phyloP scores from a whole-genome alignment of 2,888 invertebrate species.

The Apamea sordens region DNA sequence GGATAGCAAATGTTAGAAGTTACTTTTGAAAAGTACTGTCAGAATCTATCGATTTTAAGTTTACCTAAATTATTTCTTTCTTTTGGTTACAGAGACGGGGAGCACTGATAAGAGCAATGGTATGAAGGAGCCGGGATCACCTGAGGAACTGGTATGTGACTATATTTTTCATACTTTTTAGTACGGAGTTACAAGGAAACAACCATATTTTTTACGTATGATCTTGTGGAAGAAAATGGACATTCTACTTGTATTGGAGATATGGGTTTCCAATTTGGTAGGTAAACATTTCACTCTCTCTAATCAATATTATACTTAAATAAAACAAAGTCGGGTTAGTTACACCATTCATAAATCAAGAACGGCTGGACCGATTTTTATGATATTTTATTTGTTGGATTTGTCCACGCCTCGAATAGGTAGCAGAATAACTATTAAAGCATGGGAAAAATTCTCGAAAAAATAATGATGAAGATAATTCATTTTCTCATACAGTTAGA shows the following conservation, averaged over 20 bases:
- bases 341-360: too few relatives aligned
- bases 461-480: too few relatives aligned
- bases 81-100: conserved; percentile 92
- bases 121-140: conserved; percentile 96
- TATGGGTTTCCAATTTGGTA: not conserved
- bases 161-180: not conserved
- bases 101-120: conserved; percentile 94
- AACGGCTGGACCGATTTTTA: too few relatives aligned
- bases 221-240: not conserved
- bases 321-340: too few relatives aligned
- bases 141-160: conserved; percentile 94
- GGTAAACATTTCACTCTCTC: not conserved
- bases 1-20: not conserved
- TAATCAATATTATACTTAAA: not conserved
- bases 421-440: too few relatives aligned
- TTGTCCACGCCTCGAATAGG: too few relatives aligned
- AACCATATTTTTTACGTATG: too few relatives aligned
- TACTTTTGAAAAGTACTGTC: not conserved
- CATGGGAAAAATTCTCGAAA: too few relatives aligned
- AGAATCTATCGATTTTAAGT: not conserved
- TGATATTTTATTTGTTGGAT: too few relatives aligned
- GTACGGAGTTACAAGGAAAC: too few relatives aligned
- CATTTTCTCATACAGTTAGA: too few relatives aligned
- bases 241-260: not conserved
- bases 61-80: conserved; percentile 26